Base-by-base conservation (phyloP, 2,797 vertebrate genomes). In the Meda fulgida region DNA sequence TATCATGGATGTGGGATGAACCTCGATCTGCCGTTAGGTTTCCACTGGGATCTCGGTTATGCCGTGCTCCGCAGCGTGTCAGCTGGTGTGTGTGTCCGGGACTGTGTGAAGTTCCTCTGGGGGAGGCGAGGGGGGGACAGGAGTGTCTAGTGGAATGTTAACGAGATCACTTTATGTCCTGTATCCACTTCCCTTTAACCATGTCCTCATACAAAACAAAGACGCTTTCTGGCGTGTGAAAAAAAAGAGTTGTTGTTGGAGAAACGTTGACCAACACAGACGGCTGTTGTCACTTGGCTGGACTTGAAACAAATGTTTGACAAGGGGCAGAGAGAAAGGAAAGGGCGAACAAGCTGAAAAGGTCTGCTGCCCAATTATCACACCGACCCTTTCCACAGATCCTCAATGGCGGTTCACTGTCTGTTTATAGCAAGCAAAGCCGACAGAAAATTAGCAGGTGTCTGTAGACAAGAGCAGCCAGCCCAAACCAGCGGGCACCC, bases 401-500 rank as follows among this genome's bases (percentile, higher is more conserved):
- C 71, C 86, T 89, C 91, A 48, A 78, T 90, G 84, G 60, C 84
- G 34, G 58, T 86, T 85, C 89, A 90, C 88, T 84, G 63, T 85
- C 83, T 83, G 88, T 89, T 90, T 89, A 91, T 90, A 91, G 88
- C 90, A 87, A 79, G 89, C 86, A 92, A 91, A 92, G 91, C 92
- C 83, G 86, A 89, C 85, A 78, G 86, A 91, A 95, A 95, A 95
- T 96, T 94, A 95, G 94, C 94, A 94, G 92, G 94, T 96, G 95
- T 94, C 91, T 93, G 91, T 92, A 87, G 92, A 92, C 90, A 89
- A 90, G 90, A 92, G 90, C 89, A 93, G 89, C 91, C 87, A 21
- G 86, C 83, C 89, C 85, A 82, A 90, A 66, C 86, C 89, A 79
- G 87, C 79, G 51, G 92, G 92, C 93, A 93, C 93, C 91, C 93